Conservation (phyloP, 2,113 vertebrate genomes). For the Pedionomus torquatus region DNA sequence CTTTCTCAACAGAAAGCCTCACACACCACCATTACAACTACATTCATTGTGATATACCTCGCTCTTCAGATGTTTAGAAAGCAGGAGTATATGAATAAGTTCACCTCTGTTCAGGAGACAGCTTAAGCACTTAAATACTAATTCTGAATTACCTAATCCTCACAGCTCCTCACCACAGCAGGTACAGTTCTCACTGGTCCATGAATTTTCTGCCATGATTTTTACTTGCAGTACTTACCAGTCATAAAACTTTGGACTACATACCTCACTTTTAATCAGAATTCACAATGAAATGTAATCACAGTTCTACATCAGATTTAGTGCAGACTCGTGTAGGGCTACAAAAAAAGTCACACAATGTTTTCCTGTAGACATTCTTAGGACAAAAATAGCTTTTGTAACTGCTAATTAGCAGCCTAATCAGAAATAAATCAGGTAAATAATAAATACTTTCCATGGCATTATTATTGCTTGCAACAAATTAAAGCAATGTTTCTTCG, state of each 20-base stretch:
- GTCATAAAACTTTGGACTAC: background rate
- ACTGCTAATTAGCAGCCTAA: background rate
- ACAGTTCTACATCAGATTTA: background rate
- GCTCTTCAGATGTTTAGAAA: background rate
- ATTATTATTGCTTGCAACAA: background rate
- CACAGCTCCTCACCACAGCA: background rate
- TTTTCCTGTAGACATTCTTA: background rate
- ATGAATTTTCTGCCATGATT: background rate
- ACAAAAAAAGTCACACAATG: fast-evolving
- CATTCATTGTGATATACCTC: background rate
- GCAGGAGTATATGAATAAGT: background rate
- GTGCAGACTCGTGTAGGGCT: background rate
- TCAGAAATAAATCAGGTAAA: background rate
- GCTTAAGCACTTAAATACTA: fast-evolving
- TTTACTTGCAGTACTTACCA: background rate
- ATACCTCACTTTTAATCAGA: background rate
- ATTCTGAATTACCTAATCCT: background rate
- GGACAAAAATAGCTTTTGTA: background rate
- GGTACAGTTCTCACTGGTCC: background rate
- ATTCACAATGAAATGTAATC: background rate
- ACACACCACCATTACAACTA: background rate
- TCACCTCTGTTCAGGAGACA: background rate
- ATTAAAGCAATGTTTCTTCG: background rate
- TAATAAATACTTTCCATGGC: background rate
- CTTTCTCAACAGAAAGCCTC: background rate